Base-by-base conservation (phyloP, 2,113 vertebrate species). In the Hypocryptadius cinnamomeus region DNA sequence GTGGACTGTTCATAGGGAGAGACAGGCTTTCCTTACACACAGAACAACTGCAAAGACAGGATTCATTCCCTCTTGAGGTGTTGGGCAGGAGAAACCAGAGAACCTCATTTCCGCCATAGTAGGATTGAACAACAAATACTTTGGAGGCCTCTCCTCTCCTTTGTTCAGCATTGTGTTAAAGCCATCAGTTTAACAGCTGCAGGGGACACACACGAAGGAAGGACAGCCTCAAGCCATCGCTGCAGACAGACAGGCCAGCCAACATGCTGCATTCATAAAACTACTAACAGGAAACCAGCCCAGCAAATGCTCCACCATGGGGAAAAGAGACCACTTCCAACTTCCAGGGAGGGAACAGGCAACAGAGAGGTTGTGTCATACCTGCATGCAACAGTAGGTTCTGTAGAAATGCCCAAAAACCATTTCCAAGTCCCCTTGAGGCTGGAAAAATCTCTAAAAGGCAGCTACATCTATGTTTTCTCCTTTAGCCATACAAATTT, bases 231-330 rank as follows among this genome's bases (percentile, higher is more conserved):
- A 28, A 83, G 24, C 44, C 37, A 6, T 30, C 0, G 0, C 2
- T 47, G 6, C 47, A 84, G 69, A 40, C 44, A 65, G 21, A 53
- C 7, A 15, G 6, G 20, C 25, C 63, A 61, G 64, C 15, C 28
- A 57, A 47, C 5, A 6, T 27, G 8, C 33, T 66, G 25, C 79
- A 11, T 42, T 50, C 47, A 35, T 35, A 74, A 70, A 80, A 19
- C 24, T 31, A 30, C 65, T 53, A 57, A 31, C 31, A 64, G 37
- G 50, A 88, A 82, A 85, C 3, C 66, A 79, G 42, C 30, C 28
- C 35, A 56, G 63, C 37, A 57, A 71, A 72, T 0, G 0, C 19
- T 72, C 24, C 44, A 28, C 44, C 16, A 16, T 2, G 6, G 39
- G 20, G 10, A 82, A 60, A n/a, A 16, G 21, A 72, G 40, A 51